These are phyloP conservation scores for Opisthocomus hoazin DNA, from an alignment of 2,113 vertebrate genomes.

Conservation along the genomic window DNA sequence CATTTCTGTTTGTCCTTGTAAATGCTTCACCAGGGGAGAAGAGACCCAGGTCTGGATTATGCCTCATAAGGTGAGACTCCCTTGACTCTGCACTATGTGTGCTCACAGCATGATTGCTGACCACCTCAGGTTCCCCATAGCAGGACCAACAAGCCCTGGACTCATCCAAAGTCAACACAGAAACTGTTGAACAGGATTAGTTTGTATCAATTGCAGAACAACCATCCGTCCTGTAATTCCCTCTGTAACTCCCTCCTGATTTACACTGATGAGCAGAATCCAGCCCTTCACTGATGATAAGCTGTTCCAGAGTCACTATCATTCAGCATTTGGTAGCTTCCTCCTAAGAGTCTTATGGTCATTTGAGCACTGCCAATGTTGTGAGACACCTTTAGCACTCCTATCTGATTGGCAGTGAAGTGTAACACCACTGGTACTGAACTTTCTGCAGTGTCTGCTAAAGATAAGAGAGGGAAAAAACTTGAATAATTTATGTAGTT, in stretches of 20 bases:
- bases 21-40: neutral
- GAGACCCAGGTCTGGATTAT: neutral
- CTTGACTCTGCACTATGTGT: neutral
- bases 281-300: neutral
- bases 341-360: neutral
- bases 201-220: neutral
- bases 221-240: neutral
- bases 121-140: neutral
- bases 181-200: neutral
- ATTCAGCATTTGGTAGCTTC: neutral
- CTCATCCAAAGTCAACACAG: neutral
- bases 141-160: neutral
- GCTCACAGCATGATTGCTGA: neutral
- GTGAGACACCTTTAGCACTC: neutral
- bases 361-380: neutral
- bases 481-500: constrained; percentile 67
- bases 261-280: neutral
- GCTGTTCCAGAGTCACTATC: neutral
- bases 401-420: constrained; percentile 41
- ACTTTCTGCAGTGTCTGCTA: constrained; percentile 51
- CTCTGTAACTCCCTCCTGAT: neutral
- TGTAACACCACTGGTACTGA: constrained; percentile 41
- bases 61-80: neutral
- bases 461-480: constrained; percentile 11
- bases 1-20: neutral